phyloP scores from a whole-genome alignment of 2,888 invertebrate species.

The Morpho helenor region DNA sequence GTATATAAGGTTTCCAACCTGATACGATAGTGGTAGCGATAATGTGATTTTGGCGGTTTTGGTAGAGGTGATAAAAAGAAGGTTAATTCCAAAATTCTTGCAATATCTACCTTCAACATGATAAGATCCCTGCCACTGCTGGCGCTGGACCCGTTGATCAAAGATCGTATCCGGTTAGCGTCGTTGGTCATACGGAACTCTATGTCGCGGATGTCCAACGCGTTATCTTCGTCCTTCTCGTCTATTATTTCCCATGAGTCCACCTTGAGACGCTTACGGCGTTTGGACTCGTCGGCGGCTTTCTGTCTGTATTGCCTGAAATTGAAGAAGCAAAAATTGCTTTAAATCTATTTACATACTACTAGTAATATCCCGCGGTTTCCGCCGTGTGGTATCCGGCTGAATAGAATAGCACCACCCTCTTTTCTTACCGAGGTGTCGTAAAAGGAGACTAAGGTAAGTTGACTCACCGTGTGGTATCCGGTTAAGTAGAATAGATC shows the following conservation, averaged over 20 bases:
- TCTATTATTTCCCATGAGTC: constrained; percentile 84
- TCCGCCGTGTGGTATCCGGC: no score
- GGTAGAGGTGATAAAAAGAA: no score
- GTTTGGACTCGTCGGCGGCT: constrained; percentile 81
- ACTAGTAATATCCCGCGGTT: no score
- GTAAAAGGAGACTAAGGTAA: no score
- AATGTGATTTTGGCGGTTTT: no score
- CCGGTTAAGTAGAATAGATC: no score
- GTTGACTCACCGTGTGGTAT: no score
- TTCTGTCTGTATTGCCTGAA: constrained; percentile 82
- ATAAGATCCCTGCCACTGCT: constrained; percentile 58
- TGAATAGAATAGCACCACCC: no score
- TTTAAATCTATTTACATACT: background rate
- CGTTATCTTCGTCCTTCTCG: constrained; percentile 76
- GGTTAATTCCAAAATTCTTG: no score
- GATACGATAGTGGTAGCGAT: no score
- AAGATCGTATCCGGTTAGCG: constrained; percentile 82
- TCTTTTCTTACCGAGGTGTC: no score
- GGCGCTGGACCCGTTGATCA: constrained; percentile 59
- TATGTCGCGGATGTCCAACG: constrained; percentile 89
- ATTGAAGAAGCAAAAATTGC: background rate
- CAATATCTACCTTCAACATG: constrained; percentile 52
- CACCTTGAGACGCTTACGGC: constrained; percentile 86
- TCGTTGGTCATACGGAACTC: constrained; percentile 92
- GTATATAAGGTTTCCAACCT: no score